Conservation (phyloP, 1,140 invertebrate genomes). For the Drosophila subobscura region DNA sequence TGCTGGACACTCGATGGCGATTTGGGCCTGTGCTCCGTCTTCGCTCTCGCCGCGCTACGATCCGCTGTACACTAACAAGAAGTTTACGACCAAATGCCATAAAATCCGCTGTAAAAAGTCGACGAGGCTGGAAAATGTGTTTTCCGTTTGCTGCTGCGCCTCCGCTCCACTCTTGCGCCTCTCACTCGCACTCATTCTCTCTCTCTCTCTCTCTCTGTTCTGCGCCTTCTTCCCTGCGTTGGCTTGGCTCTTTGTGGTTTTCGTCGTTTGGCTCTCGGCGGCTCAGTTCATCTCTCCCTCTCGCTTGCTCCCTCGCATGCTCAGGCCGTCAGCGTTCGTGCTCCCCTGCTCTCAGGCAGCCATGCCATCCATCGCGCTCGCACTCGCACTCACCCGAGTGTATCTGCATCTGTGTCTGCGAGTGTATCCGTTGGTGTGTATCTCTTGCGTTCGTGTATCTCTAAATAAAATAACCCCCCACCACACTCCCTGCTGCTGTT, state of each 20-base stretch:
- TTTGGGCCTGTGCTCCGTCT: slow-evolving; percentile 36
- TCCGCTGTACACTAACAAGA: slow-evolving; percentile 83
- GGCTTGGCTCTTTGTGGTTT: slow-evolving; percentile 52
- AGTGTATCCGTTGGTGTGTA: slow-evolving; percentile 53
- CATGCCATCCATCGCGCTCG: slow-evolving; percentile 21
- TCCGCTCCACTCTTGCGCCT: slow-evolving; percentile 5
- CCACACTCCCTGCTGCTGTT: not conserved
- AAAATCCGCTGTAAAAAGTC: slow-evolving; percentile 83
- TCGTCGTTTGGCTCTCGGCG: not conserved
- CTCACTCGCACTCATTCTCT: slow-evolving; percentile 11
- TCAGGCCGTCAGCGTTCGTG: not conserved
- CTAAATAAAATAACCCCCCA: slow-evolving; percentile 51
- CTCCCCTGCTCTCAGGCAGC: slow-evolving; percentile 19
- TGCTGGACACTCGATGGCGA: slow-evolving; percentile 25
- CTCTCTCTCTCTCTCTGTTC: slow-evolving; percentile 9
- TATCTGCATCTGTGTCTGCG: slow-evolving; percentile 23
- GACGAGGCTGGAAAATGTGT: slow-evolving; percentile 83
- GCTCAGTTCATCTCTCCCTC: slow-evolving; percentile 21
- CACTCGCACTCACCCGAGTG: slow-evolving; percentile 12
- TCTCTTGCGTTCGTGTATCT: slow-evolving; percentile 62
- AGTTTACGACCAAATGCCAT: slow-evolving; percentile 84
- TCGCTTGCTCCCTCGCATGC: slow-evolving; percentile 47
- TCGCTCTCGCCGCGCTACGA: slow-evolving; percentile 70
- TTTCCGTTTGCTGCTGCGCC: slow-evolving; percentile 67
- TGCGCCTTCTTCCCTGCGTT: slow-evolving; percentile 4